A percentile compares a stretch with the other conserved stretches of the same genome.
Evolutionary conservation across 2,797 vertebrate species (phyloP).

Genomic region (Intellagama lesueurii): DNA sequence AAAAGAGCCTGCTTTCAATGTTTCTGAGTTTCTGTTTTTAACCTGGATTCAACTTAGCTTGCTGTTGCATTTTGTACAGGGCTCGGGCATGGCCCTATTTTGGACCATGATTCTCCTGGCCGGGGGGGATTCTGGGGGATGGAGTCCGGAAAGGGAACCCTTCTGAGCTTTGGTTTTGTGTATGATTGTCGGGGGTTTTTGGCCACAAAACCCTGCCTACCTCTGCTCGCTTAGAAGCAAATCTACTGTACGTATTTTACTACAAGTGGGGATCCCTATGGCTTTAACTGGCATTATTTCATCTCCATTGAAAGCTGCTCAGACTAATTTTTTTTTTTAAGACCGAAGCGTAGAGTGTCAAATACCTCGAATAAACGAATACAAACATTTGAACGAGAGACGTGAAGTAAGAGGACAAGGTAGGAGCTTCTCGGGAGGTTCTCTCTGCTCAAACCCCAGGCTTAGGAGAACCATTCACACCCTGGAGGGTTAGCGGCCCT

Average conservation of each 20-base stretch:
- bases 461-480: no score
- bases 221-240: neutral
- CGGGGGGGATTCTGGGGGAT: no score
- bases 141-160: no score
- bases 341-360: neutral
- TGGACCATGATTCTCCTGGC: no score
- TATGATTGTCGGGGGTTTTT: no score
- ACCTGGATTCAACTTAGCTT: no score
- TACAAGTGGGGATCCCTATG: neutral
- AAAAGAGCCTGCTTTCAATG: no score
- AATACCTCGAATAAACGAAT: neutral
- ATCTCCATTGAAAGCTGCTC: neutral
- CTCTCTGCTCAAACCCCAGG: neutral
- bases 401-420: neutral
- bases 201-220: no score
- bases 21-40: no score
- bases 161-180: no score
- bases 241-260: neutral
- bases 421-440: neutral
- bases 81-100: no score
- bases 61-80: no score
- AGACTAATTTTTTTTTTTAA: neutral
- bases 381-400: neutral
- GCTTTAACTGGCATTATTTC: neutral
- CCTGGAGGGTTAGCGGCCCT: neutral